Percentiles rank a stretch among this genome's conserved stretches.
Conservation (phyloP, 2,888 invertebrate genomes). For the Rosalia funebris region DNA sequence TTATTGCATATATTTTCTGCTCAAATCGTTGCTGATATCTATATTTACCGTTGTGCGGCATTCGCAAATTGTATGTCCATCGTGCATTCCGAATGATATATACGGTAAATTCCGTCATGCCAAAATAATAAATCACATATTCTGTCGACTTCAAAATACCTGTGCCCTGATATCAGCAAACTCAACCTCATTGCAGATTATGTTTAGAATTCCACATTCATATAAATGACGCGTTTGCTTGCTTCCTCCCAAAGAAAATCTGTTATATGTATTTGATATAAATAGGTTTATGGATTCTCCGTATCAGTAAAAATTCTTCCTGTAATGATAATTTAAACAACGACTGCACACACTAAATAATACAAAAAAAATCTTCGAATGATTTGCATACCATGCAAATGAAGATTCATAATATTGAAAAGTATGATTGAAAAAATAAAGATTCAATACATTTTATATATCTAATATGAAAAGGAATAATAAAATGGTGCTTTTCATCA, state of each 20-base stretch:
- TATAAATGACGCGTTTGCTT: slow-evolving; percentile 36
- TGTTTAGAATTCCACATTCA: slow-evolving; percentile 31
- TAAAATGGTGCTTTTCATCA: too few species aligned
- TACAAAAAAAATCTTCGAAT: too few species aligned
- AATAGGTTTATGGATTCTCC: background rate
- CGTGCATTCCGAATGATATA: slow-evolving; percentile 34
- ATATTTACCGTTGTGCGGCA: slow-evolving; percentile 14
- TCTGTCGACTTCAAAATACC: slow-evolving; percentile 39
- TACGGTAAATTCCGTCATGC: slow-evolving; percentile 37
- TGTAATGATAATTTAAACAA: too few species aligned
- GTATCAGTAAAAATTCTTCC: too few species aligned
- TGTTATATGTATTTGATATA: background rate
- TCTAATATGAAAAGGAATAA: too few species aligned
- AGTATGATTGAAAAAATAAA: too few species aligned
- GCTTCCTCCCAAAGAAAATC: background rate
- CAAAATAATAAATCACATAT: slow-evolving; percentile 39
- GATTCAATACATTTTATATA: too few species aligned
- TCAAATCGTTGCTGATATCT: slow-evolving; percentile 11
- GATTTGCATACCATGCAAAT: too few species aligned
- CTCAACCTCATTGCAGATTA: slow-evolving; percentile 17
- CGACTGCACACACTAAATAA: too few species aligned
- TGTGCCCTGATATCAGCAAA: slow-evolving; percentile 15
- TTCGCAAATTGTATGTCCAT: slow-evolving; percentile 21
- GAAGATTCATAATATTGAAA: too few species aligned
- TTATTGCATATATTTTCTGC: background rate